Evolutionary conservation across 35 echinoderm and acorn worm genomes (phyloP).

Genomic region (Diadema setosum): DNA sequence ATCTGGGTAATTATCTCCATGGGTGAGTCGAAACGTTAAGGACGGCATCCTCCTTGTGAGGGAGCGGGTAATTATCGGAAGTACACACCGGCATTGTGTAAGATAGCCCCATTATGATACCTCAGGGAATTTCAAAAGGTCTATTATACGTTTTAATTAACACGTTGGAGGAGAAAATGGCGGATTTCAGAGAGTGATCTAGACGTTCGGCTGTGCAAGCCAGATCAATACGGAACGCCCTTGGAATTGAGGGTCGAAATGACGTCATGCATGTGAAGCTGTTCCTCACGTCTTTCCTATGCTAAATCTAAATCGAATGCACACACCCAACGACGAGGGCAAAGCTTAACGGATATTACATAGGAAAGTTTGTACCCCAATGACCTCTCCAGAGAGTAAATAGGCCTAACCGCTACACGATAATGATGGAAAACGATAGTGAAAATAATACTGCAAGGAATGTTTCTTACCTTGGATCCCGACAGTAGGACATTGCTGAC

Average conservation of each 20-base stretch:
- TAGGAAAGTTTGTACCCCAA: neutral
- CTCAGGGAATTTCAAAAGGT: neutral
- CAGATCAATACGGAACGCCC: neutral
- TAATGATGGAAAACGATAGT: neutral
- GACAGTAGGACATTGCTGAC: slow-evolving; percentile 64
- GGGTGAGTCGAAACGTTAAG: neutral
- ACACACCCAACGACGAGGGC: neutral
- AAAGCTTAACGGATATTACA: neutral
- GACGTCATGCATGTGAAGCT: neutral
- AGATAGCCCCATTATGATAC: neutral
- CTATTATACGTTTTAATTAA: neutral
- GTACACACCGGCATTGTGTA: neutral
- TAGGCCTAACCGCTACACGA: neutral
- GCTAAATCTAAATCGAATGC: too few species aligned
- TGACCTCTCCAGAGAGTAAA: neutral
- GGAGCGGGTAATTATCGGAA: neutral
- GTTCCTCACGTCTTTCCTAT: too few species aligned
- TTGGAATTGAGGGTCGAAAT: neutral
- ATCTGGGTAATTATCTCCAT: neutral
- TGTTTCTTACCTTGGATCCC: slow-evolving; percentile 55
- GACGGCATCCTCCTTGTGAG: neutral
- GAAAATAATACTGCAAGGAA: neutral
- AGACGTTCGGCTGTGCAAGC: neutral
- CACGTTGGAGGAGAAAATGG: neutral
- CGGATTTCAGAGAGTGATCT: too few species aligned